phyloP scores from a whole-genome alignment of 64 coral and sea anemone species.

The Pachyseris speciosa region DNA sequence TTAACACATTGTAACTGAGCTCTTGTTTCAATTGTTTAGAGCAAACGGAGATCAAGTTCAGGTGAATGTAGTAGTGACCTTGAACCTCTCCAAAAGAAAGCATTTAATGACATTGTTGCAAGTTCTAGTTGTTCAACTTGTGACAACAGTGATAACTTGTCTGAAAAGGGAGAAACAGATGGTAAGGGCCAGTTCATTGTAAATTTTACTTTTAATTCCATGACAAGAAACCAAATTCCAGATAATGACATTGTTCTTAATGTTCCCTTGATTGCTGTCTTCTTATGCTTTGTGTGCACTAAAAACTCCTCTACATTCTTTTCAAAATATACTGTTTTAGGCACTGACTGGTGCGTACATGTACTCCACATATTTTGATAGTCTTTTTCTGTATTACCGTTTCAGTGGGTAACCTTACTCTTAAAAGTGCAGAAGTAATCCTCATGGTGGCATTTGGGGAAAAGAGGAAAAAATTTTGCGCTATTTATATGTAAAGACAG shows the following conservation, averaged over 20 bases:
- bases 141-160: background rate
- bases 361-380: background rate
- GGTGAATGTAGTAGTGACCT: background rate
- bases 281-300: background rate
- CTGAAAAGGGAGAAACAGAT: background rate
- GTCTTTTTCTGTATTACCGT: background rate
- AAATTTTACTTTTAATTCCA: background rate
- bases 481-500: too few relatives aligned
- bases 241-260: background rate
- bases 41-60: background rate
- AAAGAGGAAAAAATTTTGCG: background rate
- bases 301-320: background rate
- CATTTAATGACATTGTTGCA: background rate
- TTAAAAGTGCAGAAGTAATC: slow-evolving; percentile 9
- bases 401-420: background rate
- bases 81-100: background rate
- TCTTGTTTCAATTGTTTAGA: background rate
- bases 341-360: background rate
- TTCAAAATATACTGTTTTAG: background rate
- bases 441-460: background rate
- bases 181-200: background rate
- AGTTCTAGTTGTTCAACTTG: background rate
- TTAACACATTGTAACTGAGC: too few relatives aligned
- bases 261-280: background rate
- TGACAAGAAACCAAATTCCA: background rate